Base-by-base conservation (phyloP, 1,140 invertebrate species). In the Harpegnathos saltator region DNA sequence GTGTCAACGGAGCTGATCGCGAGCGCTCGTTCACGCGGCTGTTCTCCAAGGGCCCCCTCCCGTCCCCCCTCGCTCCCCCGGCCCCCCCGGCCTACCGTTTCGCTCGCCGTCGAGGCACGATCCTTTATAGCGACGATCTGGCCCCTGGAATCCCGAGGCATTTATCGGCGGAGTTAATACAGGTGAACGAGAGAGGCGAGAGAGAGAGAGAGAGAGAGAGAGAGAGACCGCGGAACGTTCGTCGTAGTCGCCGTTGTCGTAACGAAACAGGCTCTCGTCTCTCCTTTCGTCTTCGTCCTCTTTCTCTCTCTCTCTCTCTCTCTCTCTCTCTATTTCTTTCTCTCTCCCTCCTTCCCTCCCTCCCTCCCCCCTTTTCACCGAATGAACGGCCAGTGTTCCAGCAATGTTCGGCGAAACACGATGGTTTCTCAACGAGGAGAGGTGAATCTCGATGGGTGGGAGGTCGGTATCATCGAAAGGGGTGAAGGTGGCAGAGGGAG, bases 381-480 rank as follows among this genome's bases (percentile, higher is more conserved):
- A 29, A 69, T 54, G 74, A 74, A 73, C 44, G 68, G 54, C 68
- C 73, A 62, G 63, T 71, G 84, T 90, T 90, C 24, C 87, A 33
- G 22, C 63, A 50, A 38, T 61, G 65, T 68, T 50, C 33, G 62
- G 24, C 78, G 68, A 74, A 73, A 77, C 59, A 69, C 75, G 82
- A 82, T 54, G 77, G 88, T 80, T 73, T 78, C 72, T 88, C 85
- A 68, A 83, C 61, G 87, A 87, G 82, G 84, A 88, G 80, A 81
- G 71, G 81, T 77, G 71, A 86, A 66, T 86, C 74, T 73, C 74
- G 63, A 73, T 48, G 69, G 87, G 61, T 86, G 87, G 87, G 84
- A 86, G 84, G 88, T 89, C 84, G 86, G 82, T 89, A 86, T 86
- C 84, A 84, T 86, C 71, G 80, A 68, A 74, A 83, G 59, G 52